Percentiles rank a stretch among this genome's conserved stretches.
Evolutionary conservation across 2,113 vertebrate genomes (phyloP).

Genomic region (Eurystomus gularis): DNA sequence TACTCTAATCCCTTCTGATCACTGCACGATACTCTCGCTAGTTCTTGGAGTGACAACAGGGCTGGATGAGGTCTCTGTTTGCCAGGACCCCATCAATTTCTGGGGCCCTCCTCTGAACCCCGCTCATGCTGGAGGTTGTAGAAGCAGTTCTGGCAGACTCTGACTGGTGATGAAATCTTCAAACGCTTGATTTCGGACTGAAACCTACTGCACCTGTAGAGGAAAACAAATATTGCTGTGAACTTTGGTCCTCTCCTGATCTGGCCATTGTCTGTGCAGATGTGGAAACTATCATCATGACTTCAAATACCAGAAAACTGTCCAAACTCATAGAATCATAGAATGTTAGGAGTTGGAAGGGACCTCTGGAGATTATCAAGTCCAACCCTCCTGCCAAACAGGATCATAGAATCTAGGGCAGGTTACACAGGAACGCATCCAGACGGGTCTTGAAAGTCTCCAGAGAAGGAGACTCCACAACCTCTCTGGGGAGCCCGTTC

Average conservation of each 20-base stretch:
- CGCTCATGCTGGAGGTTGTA: slow-evolving; percentile 95
- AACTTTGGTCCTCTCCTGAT: not conserved
- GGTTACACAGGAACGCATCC: no score
- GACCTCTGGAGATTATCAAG: no score
- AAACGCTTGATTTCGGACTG: slow-evolving; percentile 97
- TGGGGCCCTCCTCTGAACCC: slow-evolving; percentile 82
- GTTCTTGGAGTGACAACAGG: not conserved
- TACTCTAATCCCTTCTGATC: not conserved
- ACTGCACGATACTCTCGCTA: not conserved
- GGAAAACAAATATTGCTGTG: not conserved
- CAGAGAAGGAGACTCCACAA: no score
- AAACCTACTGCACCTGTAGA: slow-evolving; percentile 92
- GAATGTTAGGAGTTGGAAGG: no score
- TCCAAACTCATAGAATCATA: no score
- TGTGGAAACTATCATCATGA: not conserved
- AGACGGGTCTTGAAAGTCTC: no score
- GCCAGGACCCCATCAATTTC: slow-evolving; percentile 75
- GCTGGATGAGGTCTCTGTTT: not conserved
- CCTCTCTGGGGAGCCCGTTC: no score
- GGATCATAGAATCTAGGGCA: no score
- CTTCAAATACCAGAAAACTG: not conserved
- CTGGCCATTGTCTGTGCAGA: not conserved
- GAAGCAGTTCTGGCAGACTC: slow-evolving; percentile 98
- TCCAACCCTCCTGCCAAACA: no score
- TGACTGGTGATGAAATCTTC: slow-evolving; percentile 96